These are phyloP conservation scores for Propithecus deckenii DNA, from an alignment of 2,797 vertebrate species.

Conservation along the genomic window DNA sequence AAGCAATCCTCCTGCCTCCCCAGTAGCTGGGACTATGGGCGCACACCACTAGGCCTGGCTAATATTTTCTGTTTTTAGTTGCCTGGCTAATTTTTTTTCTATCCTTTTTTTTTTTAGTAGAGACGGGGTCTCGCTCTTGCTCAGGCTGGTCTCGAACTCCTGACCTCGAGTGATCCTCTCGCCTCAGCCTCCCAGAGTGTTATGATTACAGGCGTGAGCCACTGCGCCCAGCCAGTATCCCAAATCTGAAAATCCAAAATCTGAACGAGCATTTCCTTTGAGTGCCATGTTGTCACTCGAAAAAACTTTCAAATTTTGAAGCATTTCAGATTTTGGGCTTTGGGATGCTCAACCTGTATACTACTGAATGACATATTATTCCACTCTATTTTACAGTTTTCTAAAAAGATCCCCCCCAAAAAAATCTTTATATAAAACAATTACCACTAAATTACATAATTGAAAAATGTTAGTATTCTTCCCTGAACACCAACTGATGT, in stretches of 20 bases:
- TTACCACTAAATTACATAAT: neutral
- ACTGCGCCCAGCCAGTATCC: neutral
- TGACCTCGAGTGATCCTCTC: too few species aligned
- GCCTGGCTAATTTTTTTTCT: too few species aligned
- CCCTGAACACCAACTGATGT: slow-evolving; percentile 22
- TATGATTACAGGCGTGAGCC: too few species aligned
- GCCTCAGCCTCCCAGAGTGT: too few species aligned
- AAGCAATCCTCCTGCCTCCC: too few species aligned
- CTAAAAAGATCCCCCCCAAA: neutral
- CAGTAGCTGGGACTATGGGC: too few species aligned
- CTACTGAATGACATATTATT: neutral
- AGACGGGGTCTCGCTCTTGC: too few species aligned
- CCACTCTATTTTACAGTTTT: slow-evolving; percentile 23
- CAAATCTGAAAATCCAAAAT: neutral
- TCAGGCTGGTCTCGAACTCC: too few species aligned
- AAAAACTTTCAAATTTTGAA: neutral
- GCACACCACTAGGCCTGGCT: too few species aligned
- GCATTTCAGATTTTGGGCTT: neutral
- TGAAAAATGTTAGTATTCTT: slow-evolving; percentile 49
- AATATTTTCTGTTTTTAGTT: too few species aligned
- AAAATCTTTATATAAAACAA: neutral
- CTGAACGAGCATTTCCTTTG: neutral
- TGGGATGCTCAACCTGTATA: neutral
- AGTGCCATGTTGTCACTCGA: neutral
- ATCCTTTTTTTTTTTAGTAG: too few species aligned